Base-by-base conservation (phyloP, 2,888 invertebrate genomes). In the Drepanosiphum platanoidis region DNA sequence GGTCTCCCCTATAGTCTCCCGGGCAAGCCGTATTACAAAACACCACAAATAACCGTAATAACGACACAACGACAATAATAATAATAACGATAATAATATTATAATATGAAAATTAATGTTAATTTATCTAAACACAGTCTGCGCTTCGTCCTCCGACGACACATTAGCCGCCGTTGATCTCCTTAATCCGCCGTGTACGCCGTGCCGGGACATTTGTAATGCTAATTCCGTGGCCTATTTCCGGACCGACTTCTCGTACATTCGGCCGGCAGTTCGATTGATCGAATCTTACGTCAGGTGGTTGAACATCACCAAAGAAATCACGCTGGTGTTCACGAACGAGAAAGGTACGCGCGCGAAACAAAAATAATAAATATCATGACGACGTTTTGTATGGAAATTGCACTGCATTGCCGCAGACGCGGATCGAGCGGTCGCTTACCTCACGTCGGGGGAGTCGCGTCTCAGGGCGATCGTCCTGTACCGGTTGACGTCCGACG, bases 251-350 rank as follows among this genome's bases (percentile, higher is more conserved):
- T 84, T 84, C 52, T 84, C 84, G 1, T 61, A 61, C 68, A 77
- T 84, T 27, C 68, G 11, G 39, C 68, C 84, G 9, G 30, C 34
- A 2, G 58, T 84, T 18, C 66, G n/a, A 77, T 22, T 77, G 9
- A 58, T 84, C 22, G 84, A 84, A 39, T 66, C 84, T 1, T 84
- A 77, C 42, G 58, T 84, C 32, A 70, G 15, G 9, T 84, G 84
- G 84, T 58, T 84, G 39, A 77, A 84, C 27, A 52, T 84, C 1
- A 84, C 84, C 4, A 68, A 39, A 70, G 84, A 84, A 77, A 68
- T 84, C 5, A 84, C 84, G 4, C 77, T 84, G 5, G n/a, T 84
- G 11, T 77, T 84, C 75, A 70, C 84, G 0, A 84, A 70, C 22
- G 34, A 70, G 70, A 39, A 22, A 32, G 77, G 84, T 84, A 36